Percentiles rank a stretch among this genome's conserved stretches.
phyloP scores from a whole-genome alignment of 2,888 invertebrate genomes.

The Osedax frankpressi region DNA sequence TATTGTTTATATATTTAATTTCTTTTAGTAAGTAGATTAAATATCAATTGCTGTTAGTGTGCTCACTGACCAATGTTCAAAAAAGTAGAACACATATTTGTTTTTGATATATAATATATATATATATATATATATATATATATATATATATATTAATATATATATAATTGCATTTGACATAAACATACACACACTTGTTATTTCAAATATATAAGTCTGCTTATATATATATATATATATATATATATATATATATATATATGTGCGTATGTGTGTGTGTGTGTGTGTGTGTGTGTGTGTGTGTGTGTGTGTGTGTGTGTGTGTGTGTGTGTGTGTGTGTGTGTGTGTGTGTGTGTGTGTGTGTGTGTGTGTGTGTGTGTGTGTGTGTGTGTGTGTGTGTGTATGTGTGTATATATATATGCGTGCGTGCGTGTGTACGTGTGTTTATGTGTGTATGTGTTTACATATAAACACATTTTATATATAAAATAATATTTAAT shows the following conservation, averaged over 20 bases:
- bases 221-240: neutral
- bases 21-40: no score
- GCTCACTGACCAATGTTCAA: no score
- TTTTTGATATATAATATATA: no score
- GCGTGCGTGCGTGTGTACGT: neutral
- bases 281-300: neutral
- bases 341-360: neutral
- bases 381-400: neutral
- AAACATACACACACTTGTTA: neutral
- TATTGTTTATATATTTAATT: no score
- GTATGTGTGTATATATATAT: neutral
- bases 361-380: neutral
- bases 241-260: conserved; percentile 1
- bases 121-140: neutral
- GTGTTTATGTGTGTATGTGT: neutral
- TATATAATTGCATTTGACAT: no score
- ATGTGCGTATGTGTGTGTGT: neutral
- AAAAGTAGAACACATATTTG: no score
- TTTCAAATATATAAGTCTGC: neutral
- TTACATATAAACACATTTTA: neutral
- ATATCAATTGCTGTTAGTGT: no score
- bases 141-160: neutral
- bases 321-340: neutral
- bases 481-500: neutral
- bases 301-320: neutral